Base-by-base conservation (phyloP, 2,888 invertebrate genomes). In the Plemyria rubiginata region DNA sequence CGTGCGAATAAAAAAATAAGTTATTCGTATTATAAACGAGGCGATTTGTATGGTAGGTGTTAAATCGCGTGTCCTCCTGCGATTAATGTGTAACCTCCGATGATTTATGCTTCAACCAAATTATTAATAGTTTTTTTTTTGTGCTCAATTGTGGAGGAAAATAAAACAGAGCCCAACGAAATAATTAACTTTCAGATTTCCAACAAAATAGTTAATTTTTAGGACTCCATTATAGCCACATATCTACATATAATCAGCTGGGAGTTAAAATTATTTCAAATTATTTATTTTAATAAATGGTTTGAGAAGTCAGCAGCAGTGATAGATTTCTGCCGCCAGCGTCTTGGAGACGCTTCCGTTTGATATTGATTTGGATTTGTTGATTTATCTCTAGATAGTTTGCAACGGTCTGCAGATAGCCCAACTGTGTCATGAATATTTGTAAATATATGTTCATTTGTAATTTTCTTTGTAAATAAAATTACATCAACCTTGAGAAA, bases 41-140 rank as follows among this genome's bases (percentile, higher is more conserved):
- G 70, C 73, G 74, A 79, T 81, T 82, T 80, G 79, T 78, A 76
- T 77, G 75, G 70, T 71, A 55, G 70, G 75, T 77, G 77, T 76
- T 80, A 75, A 79, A 82, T 82, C 75, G 77, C 80, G 74, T 79
- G 80, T 77, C 74, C 74, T 75, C 70, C 66, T 72, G 72, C 80
- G 78, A 81, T 84, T 79, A 80, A 80, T 82, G 76, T 74, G 76
- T 72, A 74, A 72, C 68, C 69, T 74, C 72, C 56, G 67, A 74
- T 79, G 79, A 84, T 82, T 79, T 81, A 81, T 78, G 68, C 66
- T 73, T 67, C 41, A 57, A 49, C 52, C 54, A 13, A 60, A 64
- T 63, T 58, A 54, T 62, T 55, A 52, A 61, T 52, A 15, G 55
- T 46, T 29, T 62, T 62, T 64, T 62, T 51, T 52, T 65, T 66